phyloP scores from a whole-genome alignment of 2,888 invertebrate species.

The Brachypalpus laphriformis region DNA sequence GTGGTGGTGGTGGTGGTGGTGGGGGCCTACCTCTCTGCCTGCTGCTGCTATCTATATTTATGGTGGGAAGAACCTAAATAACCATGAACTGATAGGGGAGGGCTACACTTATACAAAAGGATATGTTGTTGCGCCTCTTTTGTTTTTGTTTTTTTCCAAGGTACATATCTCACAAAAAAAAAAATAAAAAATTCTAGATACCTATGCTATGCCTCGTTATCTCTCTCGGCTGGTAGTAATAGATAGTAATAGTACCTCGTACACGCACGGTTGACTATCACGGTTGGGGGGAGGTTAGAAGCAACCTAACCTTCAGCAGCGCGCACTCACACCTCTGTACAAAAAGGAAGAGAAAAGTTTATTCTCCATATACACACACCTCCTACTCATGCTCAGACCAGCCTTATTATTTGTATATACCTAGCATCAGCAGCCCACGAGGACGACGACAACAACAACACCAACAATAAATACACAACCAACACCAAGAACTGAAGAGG shows the following conservation, averaged over 20 bases:
- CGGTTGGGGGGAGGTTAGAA: slow-evolving; percentile 9
- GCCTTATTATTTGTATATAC: slow-evolving; percentile 71
- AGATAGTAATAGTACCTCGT: slow-evolving; percentile 59
- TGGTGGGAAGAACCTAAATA: slow-evolving; percentile 47
- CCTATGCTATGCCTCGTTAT: slow-evolving; percentile 49
- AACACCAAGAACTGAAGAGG: slow-evolving; percentile 28
- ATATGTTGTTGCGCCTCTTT: slow-evolving; percentile 38
- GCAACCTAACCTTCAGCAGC: slow-evolving; percentile 61
- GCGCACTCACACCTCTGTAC: slow-evolving; percentile 42
- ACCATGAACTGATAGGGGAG: slow-evolving; percentile 63
- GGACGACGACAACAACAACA: slow-evolving; percentile 50
- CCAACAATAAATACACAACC: slow-evolving; percentile 38
- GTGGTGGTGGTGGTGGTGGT: not conserved
- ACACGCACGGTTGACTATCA: slow-evolving; percentile 61
- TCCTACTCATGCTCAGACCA: slow-evolving; percentile 72
- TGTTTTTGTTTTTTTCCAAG: not conserved
- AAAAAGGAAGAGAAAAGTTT: slow-evolving; percentile 40
- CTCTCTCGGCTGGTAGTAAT: slow-evolving; percentile 35
- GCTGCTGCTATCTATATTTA: slow-evolving; percentile 45
- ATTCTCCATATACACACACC: slow-evolving; percentile 53
- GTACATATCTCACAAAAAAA: not conserved
- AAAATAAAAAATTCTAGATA: not conserved
- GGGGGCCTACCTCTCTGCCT: slow-evolving; percentile 11
- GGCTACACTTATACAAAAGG: slow-evolving; percentile 20
- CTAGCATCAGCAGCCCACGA: slow-evolving; percentile 60